Percentiles rank a stretch among this genome's conserved stretches.
Conservation (phyloP, 2,797 vertebrate genomes). For the Hemibagrus guttatus region DNA sequence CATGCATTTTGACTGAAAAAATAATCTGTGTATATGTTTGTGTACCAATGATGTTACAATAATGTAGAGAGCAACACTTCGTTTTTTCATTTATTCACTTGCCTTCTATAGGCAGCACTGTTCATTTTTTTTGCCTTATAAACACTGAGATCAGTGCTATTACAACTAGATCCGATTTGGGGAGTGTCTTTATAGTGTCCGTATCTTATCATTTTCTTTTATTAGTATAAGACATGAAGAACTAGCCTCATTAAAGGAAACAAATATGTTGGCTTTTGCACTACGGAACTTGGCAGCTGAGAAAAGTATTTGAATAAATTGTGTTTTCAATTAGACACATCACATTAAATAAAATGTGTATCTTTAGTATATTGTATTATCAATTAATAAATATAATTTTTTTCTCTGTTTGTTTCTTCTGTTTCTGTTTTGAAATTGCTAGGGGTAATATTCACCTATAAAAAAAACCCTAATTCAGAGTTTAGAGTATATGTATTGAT, state of each 20-base stretch:
- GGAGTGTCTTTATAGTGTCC: constrained; percentile 60
- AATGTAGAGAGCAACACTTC: neutral
- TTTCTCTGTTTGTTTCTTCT: neutral
- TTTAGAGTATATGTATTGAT: neutral
- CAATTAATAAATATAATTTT: neutral
- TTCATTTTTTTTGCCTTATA: constrained; percentile 56
- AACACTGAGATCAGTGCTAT: constrained; percentile 65
- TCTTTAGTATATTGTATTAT: neutral
- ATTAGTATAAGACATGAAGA: constrained; percentile 63
- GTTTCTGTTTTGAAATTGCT: neutral
- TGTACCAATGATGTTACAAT: neutral
- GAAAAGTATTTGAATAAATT: neutral
- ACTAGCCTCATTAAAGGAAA: constrained; percentile 69
- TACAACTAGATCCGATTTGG: constrained; percentile 73
- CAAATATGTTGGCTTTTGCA: constrained; percentile 67
- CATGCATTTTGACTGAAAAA: constrained; percentile 18
- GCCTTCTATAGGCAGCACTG: neutral
- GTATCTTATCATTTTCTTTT: constrained; percentile 57
- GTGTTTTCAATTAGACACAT: neutral
- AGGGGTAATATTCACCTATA: neutral
- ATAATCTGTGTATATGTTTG: constrained; percentile 25
- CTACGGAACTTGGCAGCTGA: neutral
- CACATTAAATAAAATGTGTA: neutral
- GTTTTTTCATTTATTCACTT: neutral
- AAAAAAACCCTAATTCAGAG: neutral